phyloP scores from a whole-genome alignment of 2,797 vertebrate species.

The Luscinia megarhynchos region DNA sequence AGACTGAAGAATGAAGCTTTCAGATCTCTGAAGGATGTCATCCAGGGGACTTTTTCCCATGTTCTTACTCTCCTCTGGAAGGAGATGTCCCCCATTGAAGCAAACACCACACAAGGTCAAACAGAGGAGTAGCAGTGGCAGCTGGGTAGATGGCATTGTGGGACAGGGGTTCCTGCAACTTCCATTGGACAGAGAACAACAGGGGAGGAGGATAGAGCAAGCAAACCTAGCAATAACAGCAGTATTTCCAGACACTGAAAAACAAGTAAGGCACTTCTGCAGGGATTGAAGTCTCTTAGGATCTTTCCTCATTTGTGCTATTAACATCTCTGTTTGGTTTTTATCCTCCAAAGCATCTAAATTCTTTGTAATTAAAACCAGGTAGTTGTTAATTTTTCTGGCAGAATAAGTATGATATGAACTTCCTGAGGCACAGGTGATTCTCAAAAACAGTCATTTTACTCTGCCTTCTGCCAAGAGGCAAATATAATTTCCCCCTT shows the following conservation, averaged over 20 bases:
- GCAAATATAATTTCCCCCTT: background rate
- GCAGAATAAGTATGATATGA: background rate
- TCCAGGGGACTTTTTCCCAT: conserved; percentile 72
- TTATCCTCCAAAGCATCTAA: background rate
- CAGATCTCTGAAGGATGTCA: conserved; percentile 82
- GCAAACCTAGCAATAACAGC: background rate
- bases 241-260: background rate
- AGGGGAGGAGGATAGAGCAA: background rate
- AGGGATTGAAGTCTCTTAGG: background rate
- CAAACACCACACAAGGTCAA: conserved; percentile 76
- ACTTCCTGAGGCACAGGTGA: background rate
- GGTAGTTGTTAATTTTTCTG: background rate
- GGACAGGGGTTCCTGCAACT: conserved; percentile 7
- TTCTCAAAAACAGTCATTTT: background rate
- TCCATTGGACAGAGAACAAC: background rate
- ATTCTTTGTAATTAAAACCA: background rate
- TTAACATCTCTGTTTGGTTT: background rate
- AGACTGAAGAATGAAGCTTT: conserved; percentile 81
- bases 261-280: background rate
- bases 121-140: conserved; percentile 81
- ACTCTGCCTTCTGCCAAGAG: background rate
- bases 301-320: conserved; percentile 11
- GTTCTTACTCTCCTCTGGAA: conserved; percentile 75
- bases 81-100: conserved; percentile 73
- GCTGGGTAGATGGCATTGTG: conserved; percentile 81